Base-by-base conservation (phyloP, 2,113 vertebrate genomes). In the Hylia prasina region DNA sequence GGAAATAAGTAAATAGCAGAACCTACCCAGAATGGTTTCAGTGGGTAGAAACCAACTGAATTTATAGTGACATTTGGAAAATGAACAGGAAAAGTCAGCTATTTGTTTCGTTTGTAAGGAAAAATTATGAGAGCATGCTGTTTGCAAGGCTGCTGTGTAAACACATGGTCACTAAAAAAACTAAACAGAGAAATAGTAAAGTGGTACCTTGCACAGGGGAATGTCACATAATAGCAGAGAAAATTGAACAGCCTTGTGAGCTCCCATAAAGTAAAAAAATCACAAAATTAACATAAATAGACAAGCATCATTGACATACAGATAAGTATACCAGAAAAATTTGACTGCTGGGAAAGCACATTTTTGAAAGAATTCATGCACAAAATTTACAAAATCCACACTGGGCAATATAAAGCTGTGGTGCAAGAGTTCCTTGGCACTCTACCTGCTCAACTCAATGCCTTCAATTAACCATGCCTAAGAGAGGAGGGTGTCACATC, bases 21-120 rank as follows among this genome's bases (percentile, higher is more conserved):
- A 50, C 16, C 10, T 37, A 68, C 21, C 28, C 17, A 76, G 33
- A 53, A 60, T 9, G 5, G 19, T 85, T 91, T 89, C 54, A 79
- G 44, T 72, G 27, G 8, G n/a, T 78, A 87, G 15, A 79, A 89
- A 77, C 7, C 19, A 85, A 22, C 13, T 78, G 69, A 87, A 82
- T 82, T 94, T 84, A 54, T 78, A 75, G 44, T 58, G 65, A 35
- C 33, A 64, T 89, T 91, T 94, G 47, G 65, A 95, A 96, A 73
- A 68, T 14, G 4, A 61, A 73, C 48, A 70, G 25, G 13, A 89
- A 39, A 93, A 93, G 15, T 84, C 61, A 94, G 14, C 13, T 68
- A 30, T 65, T 71, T 60, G 23, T 21, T 77, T 18, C 13, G 13
- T 77, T 82, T 75, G 7, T 53, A 63, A 39, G 35, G 47, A 78